Percentiles rank a stretch among this genome's conserved stretches.
Evolutionary conservation across 2,888 invertebrate genomes (phyloP).

Genomic region (Phyto melanocephala): DNA sequence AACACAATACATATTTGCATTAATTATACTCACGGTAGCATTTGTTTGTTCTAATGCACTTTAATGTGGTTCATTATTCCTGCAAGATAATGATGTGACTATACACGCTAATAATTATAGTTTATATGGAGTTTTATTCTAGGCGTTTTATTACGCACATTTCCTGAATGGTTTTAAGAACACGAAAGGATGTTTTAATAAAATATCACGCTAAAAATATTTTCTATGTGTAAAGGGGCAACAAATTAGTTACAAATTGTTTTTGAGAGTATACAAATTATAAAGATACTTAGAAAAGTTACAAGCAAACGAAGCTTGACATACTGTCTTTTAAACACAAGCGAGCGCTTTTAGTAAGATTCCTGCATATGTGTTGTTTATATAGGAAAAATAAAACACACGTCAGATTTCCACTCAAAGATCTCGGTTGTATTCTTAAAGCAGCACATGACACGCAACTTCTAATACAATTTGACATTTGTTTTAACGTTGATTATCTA

Average conservation of each 20-base stretch:
- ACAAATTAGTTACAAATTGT: background rate
- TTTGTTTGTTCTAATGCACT: constrained; percentile 14
- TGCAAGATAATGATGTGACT: background rate
- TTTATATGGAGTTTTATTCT: background rate
- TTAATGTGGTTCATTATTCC: background rate
- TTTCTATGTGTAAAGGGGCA: background rate
- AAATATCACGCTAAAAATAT: background rate
- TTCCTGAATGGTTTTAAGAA: constrained; percentile 48
- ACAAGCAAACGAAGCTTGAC: too few species aligned
- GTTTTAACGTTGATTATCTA: too few species aligned
- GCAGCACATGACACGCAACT: too few species aligned
- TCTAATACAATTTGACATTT: too few species aligned
- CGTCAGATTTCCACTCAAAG: too few species aligned
- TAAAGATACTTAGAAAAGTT: too few species aligned
- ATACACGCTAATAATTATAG: background rate
- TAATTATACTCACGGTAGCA: background rate
- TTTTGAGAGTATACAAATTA: background rate
- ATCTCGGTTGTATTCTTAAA: too few species aligned
- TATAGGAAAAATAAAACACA: too few species aligned
- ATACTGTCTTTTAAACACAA: too few species aligned
- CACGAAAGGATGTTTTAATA: constrained; percentile 51
- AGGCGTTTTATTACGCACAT: constrained; percentile 35
- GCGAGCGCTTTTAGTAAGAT: too few species aligned
- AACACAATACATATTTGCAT: background rate
- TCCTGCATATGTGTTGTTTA: too few species aligned